Percentiles rank a stretch among this genome's conserved stretches.
Conservation (phyloP, 1,140 invertebrate species). For the Nixonia krombeini region DNA sequence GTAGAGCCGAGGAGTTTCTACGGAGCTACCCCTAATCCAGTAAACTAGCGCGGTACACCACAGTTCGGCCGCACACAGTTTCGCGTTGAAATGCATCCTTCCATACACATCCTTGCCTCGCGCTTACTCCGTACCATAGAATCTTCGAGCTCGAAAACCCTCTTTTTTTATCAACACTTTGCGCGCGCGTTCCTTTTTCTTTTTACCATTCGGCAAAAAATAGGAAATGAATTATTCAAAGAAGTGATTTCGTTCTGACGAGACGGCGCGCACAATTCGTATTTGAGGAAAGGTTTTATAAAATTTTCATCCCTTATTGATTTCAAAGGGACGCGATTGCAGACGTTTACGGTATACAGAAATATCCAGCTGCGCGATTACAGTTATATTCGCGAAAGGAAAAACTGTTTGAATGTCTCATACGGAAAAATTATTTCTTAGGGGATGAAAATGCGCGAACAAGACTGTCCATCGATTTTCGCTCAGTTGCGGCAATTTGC, state of each 20-base stretch:
- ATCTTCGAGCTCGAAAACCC: conserved; percentile 11
- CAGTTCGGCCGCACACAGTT: conserved; percentile 8
- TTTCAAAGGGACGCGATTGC: no score
- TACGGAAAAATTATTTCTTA: no score
- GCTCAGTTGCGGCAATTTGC: no score
- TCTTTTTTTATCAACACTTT: not conserved
- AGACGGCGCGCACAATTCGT: not conserved
- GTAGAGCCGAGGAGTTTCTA: conserved; percentile 15
- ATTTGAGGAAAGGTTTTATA: no score
- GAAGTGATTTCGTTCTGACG: not conserved
- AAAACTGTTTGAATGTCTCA: no score
- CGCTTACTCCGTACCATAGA: conserved; percentile 1
- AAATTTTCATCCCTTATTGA: no score
- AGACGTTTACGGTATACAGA: no score
- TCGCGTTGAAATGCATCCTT: not conserved
- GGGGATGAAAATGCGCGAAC: no score
- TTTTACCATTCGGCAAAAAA: not conserved
- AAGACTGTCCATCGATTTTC: no score
- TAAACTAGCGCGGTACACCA: conserved; percentile 23
- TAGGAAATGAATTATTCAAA: not conserved
- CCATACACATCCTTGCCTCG: not conserved
- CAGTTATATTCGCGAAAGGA: no score
- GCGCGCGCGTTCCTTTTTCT: not conserved
- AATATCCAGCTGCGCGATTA: no score
- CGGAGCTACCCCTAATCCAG: conserved; percentile 24